phyloP scores from a whole-genome alignment of 2,797 vertebrate genomes.

The Esox lucius region DNA sequence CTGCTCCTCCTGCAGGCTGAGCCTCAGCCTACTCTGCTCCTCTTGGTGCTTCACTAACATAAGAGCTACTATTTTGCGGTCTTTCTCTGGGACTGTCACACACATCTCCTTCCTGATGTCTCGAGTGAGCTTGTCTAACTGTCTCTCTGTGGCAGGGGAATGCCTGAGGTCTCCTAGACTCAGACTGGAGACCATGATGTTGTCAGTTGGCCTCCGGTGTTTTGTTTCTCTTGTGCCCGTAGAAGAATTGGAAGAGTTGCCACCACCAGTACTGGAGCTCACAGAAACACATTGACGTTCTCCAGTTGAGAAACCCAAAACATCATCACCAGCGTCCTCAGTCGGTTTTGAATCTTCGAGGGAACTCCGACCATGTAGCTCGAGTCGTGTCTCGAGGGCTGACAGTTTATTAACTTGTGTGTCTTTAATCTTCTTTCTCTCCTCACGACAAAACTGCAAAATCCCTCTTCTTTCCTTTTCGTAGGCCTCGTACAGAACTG shows the following conservation, averaged over 20 bases:
- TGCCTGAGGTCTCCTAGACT: constrained; percentile 67
- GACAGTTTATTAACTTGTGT: constrained; percentile 26
- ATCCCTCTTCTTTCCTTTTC: constrained; percentile 64
- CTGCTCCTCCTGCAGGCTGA: constrained; percentile 61
- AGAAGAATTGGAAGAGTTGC: constrained; percentile 29
- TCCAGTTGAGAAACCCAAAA: background rate
- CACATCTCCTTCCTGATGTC: constrained; percentile 65
- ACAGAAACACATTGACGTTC: constrained; percentile 51
- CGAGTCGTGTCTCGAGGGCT: constrained; percentile 33
- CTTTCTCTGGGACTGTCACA: constrained; percentile 69
- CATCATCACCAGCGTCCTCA: background rate
- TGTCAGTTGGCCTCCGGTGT: constrained; percentile 20
- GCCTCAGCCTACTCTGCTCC: constrained; percentile 62
- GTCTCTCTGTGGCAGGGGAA: constrained; percentile 55
- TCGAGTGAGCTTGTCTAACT: constrained; percentile 59
- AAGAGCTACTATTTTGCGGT: constrained; percentile 81
- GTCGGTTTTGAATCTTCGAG: constrained; percentile 13
- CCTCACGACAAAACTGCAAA: constrained; percentile 60
- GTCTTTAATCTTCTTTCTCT: constrained; percentile 63
- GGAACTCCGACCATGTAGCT: constrained; percentile 23
- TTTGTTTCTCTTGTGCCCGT: constrained; percentile 21
- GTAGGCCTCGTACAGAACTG: constrained; percentile 66
- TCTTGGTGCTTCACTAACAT: constrained; percentile 80
- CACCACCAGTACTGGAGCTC: constrained; percentile 21
- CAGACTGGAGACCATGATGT: constrained; percentile 53